These are phyloP conservation scores for Osmoderma eremita DNA, from an alignment of 2,888 invertebrate genomes.

Conservation along the genomic window DNA sequence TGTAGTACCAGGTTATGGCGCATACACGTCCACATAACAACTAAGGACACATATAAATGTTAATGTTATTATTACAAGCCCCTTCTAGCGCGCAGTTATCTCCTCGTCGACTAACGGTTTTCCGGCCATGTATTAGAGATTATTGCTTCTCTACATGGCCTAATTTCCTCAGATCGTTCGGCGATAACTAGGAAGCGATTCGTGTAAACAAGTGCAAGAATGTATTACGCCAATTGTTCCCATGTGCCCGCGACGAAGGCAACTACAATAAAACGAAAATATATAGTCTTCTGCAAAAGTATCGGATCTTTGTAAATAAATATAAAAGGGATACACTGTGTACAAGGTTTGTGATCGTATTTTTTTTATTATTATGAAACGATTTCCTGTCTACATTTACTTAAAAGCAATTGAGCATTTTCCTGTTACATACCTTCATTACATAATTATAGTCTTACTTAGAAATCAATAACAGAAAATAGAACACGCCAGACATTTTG, in stretches of 20 bases:
- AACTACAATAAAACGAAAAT: neutral
- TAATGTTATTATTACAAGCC: conserved; percentile 30
- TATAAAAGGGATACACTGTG: neutral
- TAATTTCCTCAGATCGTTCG: conserved; percentile 22
- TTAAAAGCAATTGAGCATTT: conserved; percentile 24
- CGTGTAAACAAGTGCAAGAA: conserved; percentile 23
- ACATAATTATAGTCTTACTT: conserved; percentile 21
- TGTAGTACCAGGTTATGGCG: neutral
- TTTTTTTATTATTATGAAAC: conserved; percentile 27
- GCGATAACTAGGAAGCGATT: conserved; percentile 13
- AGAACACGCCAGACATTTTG: too few species aligned
- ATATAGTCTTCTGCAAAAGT: neutral
- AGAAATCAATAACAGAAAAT: too few species aligned
- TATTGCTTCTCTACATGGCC: conserved; percentile 23
- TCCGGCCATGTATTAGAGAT: conserved; percentile 24
- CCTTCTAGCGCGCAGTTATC: conserved; percentile 22
- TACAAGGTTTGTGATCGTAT: neutral
- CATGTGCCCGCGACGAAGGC: neutral
- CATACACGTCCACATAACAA: conserved; percentile 5
- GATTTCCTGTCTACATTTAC: conserved; percentile 19
- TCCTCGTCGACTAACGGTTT: conserved; percentile 13
- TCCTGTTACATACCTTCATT: conserved; percentile 21
- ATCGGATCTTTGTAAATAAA: conserved; percentile 13
- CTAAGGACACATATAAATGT: conserved; percentile 28
- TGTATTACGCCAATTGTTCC: conserved; percentile 4